These are phyloP conservation scores for Xanthorhoe designata DNA, from an alignment of 2,888 invertebrate genomes.

Conservation along the genomic window DNA sequence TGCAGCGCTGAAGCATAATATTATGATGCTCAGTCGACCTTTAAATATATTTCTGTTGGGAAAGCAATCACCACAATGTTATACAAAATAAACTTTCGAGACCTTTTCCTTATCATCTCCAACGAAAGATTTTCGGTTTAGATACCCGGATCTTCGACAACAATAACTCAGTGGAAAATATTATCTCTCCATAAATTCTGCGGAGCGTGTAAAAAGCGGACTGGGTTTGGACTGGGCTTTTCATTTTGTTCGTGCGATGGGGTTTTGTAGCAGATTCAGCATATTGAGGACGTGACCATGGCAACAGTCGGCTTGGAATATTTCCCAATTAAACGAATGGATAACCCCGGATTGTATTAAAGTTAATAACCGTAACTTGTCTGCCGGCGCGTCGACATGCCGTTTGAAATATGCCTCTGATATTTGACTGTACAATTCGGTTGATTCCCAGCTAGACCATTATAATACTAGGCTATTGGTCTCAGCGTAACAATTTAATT, in stretches of 20 bases:
- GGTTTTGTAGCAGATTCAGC: constrained; percentile 39
- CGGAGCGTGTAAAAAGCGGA: constrained; percentile 36
- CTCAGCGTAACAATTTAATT: too few relatives aligned
- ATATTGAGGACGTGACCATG: constrained; percentile 45
- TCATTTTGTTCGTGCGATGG: constrained; percentile 38
- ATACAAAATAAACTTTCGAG: constrained; percentile 12
- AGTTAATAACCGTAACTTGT: constrained; percentile 52
- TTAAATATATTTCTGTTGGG: constrained; percentile 3
- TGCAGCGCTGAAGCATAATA: neutral
- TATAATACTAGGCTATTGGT: neutral
- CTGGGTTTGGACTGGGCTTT: constrained; percentile 31
- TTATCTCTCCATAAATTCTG: constrained; percentile 27
- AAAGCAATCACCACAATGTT: constrained; percentile 17
- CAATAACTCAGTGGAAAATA: constrained; percentile 35
- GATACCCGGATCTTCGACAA: constrained; percentile 19
- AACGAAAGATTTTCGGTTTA: constrained; percentile 26
- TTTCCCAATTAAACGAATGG: constrained; percentile 62
- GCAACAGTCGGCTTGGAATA: constrained; percentile 50
- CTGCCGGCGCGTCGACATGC: constrained; percentile 42
- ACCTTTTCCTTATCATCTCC: constrained; percentile 17
- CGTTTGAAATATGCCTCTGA: constrained; percentile 16
- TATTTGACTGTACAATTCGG: neutral
- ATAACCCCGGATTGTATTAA: constrained; percentile 53
- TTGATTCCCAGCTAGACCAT: neutral
- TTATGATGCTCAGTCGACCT: neutral